Evolutionary conservation across 2,888 invertebrate genomes (phyloP).

Genomic region (Fissipunctia ypsillon): DNA sequence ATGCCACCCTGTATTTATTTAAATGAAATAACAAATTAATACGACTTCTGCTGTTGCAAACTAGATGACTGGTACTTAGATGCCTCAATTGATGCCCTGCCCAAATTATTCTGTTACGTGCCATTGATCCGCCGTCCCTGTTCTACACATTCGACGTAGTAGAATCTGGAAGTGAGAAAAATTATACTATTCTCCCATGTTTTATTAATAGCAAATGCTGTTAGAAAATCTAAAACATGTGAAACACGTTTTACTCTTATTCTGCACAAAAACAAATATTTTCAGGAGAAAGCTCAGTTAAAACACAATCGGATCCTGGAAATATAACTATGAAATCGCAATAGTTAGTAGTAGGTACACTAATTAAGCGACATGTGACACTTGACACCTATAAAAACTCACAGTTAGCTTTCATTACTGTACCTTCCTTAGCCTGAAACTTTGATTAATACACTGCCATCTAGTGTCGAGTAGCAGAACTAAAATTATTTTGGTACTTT

Average conservation of each 20-base stretch:
- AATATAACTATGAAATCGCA: background rate
- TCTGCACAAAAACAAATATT: background rate
- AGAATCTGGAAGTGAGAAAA: background rate
- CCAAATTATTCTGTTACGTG: too few relatives aligned
- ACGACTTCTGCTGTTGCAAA: too few relatives aligned
- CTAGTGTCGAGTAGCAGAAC: conserved; percentile 75
- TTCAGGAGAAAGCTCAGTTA: background rate
- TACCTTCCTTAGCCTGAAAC: background rate
- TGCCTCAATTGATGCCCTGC: too few relatives aligned
- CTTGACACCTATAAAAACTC: too few relatives aligned
- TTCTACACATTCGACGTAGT: background rate
- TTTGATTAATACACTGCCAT: conserved; percentile 68
- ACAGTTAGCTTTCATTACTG: background rate
- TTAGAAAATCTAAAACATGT: background rate
- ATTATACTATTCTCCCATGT: background rate
- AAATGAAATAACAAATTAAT: too few relatives aligned
- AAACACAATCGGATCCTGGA: background rate
- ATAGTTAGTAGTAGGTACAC: background rate
- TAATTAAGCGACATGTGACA: background rate
- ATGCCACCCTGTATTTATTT: too few relatives aligned
- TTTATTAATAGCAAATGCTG: background rate
- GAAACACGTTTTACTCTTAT: background rate
- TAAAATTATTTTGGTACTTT: conserved; percentile 10
- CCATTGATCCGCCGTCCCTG: too few relatives aligned
- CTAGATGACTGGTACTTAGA: too few relatives aligned